A percentile compares a stretch with the other conserved stretches of the same genome.
These are phyloP conservation scores for Trichoplusia ni DNA, from an alignment of 1,140 invertebrate species.

Conservation along the genomic window DNA sequence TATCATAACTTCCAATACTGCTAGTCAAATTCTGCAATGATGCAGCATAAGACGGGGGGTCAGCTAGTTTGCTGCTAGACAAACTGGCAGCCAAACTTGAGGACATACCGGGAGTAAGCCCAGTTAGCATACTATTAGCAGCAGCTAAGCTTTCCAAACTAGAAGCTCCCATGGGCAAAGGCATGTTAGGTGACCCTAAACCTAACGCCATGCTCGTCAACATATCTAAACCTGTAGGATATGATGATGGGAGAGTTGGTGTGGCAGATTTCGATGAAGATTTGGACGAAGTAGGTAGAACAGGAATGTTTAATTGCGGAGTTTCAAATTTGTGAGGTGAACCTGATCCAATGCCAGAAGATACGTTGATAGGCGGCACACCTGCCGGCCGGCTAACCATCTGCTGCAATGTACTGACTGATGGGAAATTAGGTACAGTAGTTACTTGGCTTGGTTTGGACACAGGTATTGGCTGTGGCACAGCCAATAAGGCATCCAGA, in stretches of 20 bases:
- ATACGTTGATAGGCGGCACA: conserved; percentile 75
- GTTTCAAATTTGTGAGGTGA: conserved; percentile 79
- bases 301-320: conserved; percentile 75
- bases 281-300: conserved; percentile 71
- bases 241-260: conserved; percentile 56
- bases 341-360: conserved; percentile 69
- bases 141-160: conserved; percentile 74
- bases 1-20: conserved; percentile 68
- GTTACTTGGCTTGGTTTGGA: conserved; percentile 69
- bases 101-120: conserved; percentile 70
- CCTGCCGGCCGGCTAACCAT: conserved; percentile 78
- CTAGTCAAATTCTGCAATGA: conserved; percentile 69
- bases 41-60: conserved; percentile 74
- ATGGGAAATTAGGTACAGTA: conserved; percentile 74
- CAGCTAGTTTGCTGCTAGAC: conserved; percentile 69
- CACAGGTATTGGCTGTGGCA: conserved; percentile 80
- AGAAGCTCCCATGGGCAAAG: conserved; percentile 62
- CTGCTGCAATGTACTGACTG: conserved; percentile 77
- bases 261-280: conserved; percentile 71
- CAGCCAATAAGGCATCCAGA: conserved; percentile 79
- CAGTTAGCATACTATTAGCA: conserved; percentile 75
- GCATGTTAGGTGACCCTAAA: conserved; percentile 68
- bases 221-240: conserved; percentile 79
- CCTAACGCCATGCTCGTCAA: conserved; percentile 79
- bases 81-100: conserved; percentile 72